Conservation (phyloP, 2,888 invertebrate genomes). For the Melangyna quadrimaculata region DNA sequence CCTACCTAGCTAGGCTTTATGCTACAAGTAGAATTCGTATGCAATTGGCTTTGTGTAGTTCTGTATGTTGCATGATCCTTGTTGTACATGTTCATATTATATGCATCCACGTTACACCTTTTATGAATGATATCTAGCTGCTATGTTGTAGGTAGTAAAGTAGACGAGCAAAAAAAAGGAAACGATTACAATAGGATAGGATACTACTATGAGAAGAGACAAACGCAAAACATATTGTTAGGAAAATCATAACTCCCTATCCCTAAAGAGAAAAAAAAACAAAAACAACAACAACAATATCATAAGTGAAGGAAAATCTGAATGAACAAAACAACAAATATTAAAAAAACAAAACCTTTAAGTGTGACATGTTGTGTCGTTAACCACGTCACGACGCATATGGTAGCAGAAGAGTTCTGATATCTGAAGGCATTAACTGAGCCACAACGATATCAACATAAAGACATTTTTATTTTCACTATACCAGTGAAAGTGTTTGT, state of each 20-base stretch:
- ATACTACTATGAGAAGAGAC: conserved; percentile 37
- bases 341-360: conserved; percentile 18
- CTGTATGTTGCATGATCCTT: conserved; percentile 36
- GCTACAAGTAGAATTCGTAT: conserved; percentile 54
- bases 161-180: conserved; percentile 42
- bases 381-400: conserved; percentile 69
- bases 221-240: conserved; percentile 42
- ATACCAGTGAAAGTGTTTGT: conserved; percentile 33
- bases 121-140: conserved; percentile 61
- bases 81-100: too few species aligned
- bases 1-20: not conserved
- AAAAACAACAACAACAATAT: not conserved
- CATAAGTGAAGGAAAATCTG: conserved; percentile 3
- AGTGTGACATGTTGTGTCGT: conserved; percentile 64
- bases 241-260: conserved; percentile 46
- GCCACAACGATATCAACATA: conserved; percentile 27
- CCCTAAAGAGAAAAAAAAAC: not conserved
- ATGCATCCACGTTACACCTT: conserved; percentile 49
- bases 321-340: conserved; percentile 31
- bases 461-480: not conserved
- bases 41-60: conserved; percentile 65
- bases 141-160: conserved; percentile 19
- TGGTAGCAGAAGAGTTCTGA: conserved; percentile 45
- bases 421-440: conserved; percentile 51
- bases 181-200: conserved; percentile 65